A percentile compares a stretch with the other conserved stretches of the same genome.
Evolutionary conservation across 2,888 invertebrate genomes (phyloP).

Genomic region (Gryllus longicercus): DNA sequence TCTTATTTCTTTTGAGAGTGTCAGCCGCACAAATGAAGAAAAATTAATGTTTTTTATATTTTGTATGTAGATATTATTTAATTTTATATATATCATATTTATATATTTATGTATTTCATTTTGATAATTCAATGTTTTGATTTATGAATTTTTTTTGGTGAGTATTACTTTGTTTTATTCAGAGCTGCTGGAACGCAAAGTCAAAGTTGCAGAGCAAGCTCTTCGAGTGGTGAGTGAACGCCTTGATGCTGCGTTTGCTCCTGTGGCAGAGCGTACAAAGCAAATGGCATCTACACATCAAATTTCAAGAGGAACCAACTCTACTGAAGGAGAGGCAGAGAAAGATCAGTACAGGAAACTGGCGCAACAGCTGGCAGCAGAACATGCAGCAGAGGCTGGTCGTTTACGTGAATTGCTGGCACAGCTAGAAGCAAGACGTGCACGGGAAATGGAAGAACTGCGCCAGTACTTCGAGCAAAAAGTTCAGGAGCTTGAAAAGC

Average conservation of each 20-base stretch:
- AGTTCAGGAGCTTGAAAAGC: slow-evolving; percentile 74
- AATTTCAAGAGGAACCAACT: background rate
- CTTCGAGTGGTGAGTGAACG: background rate
- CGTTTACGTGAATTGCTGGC: slow-evolving; percentile 31
- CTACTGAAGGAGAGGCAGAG: background rate
- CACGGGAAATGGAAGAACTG: slow-evolving; percentile 73
- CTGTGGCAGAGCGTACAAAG: background rate
- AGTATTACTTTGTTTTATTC: background rate
- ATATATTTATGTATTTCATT: too few species aligned
- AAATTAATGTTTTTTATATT: too few species aligned
- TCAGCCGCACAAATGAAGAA: too few species aligned
- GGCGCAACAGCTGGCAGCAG: background rate
- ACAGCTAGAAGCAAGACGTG: slow-evolving; percentile 64
- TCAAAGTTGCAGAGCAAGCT: background rate
- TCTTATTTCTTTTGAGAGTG: too few species aligned
- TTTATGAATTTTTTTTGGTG: too few species aligned
- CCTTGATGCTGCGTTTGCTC: background rate
- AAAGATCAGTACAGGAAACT: background rate
- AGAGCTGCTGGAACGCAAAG: background rate
- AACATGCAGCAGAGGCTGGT: background rate
- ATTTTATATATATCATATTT: too few species aligned
- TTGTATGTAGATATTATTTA: too few species aligned
- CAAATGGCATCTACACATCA: background rate
- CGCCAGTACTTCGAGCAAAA: slow-evolving; percentile 76
- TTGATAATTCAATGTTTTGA: too few species aligned